Evolutionary conservation across 2,888 invertebrate species (phyloP).

Genomic region (Cepaea hortensis): DNA sequence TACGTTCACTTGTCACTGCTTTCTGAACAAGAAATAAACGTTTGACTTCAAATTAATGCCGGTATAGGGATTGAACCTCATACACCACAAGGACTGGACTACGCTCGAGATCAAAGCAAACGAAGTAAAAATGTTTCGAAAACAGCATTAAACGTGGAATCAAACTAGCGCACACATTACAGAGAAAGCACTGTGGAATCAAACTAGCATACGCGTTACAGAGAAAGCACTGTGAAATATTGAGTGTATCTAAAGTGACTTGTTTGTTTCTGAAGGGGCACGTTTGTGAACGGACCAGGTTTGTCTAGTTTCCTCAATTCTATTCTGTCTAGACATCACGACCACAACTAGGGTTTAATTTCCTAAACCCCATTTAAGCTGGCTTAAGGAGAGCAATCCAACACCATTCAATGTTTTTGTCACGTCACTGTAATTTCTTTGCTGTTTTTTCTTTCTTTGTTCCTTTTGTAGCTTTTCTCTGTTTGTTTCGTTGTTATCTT

Average conservation of each 20-base stretch:
- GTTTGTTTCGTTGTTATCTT: neutral
- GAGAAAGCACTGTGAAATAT: neutral
- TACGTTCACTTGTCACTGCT: no score
- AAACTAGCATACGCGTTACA: neutral
- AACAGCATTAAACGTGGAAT: neutral
- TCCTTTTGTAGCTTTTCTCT: no score
- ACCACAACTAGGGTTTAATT: neutral
- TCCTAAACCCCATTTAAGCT: constrained; percentile 2
- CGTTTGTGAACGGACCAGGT: neutral
- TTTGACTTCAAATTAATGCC: no score
- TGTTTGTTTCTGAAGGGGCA: neutral
- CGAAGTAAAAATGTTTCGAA: neutral
- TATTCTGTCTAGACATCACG: constrained; percentile 7
- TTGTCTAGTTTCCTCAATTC: neutral
- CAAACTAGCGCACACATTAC: neutral
- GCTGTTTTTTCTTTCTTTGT: no score
- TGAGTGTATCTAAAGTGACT: neutral
- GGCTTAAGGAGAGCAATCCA: neutral
- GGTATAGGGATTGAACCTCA: no score
- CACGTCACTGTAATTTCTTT: no score
- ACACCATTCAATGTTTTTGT: neutral
- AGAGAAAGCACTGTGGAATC: neutral
- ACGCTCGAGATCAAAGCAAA: no score
- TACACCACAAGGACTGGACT: neutral
- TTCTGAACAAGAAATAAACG: no score